These are phyloP conservation scores for Ursus arctos DNA, from an alignment of 2,113 vertebrate species.

Conservation along the genomic window DNA sequence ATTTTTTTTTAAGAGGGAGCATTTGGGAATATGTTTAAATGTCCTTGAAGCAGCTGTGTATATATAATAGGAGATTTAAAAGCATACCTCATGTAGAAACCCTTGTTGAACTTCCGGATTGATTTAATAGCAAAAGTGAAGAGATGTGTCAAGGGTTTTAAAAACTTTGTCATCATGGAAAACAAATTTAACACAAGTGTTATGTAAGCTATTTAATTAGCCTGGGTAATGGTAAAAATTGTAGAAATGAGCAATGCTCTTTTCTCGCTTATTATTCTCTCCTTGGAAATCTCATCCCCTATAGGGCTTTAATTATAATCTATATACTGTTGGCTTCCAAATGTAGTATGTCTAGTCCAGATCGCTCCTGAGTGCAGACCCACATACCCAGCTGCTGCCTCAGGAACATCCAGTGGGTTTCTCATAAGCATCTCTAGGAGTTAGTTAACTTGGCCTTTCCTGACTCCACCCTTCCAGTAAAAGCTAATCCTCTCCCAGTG, in stretches of 20 bases:
- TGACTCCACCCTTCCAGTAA: too few relatives aligned
- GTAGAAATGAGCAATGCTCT: background rate
- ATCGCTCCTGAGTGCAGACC: background rate
- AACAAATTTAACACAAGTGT: background rate
- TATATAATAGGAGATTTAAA: background rate
- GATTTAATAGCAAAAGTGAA: slow-evolving; percentile 27
- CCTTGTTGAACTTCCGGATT: background rate
- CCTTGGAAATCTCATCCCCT: background rate
- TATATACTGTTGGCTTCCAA: background rate
- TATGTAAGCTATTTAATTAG: background rate
- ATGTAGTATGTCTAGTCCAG: background rate
- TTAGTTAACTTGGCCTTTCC: background rate
- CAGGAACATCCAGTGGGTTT: background rate
- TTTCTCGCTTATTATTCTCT: background rate
- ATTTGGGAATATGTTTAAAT: slow-evolving; percentile 18
- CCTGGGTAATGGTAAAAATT: background rate
- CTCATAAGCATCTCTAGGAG: background rate
- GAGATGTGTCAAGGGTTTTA: background rate
- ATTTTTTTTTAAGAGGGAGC: background rate
- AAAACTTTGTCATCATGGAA: background rate
- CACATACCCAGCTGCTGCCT: background rate
- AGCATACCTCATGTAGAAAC: background rate
- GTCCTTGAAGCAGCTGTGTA: background rate
- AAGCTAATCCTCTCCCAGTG: background rate
- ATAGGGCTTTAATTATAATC: background rate